Conservation (phyloP, 2,113 vertebrate genomes). For the Ammodramus savannarum region DNA sequence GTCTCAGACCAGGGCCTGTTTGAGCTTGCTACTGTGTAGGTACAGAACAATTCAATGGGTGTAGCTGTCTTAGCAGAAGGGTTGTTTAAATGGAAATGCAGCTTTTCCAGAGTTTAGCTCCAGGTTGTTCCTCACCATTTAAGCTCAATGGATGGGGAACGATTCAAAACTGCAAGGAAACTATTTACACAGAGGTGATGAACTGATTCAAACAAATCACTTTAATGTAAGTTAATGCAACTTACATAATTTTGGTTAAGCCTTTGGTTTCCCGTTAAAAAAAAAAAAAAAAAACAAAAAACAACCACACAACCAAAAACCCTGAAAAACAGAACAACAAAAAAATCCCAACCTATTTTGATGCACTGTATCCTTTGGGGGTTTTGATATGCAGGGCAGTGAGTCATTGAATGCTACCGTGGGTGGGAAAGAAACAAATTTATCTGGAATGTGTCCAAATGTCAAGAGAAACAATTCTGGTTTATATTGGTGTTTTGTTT, state of each 20-base stretch:
- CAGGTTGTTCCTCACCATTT: background rate
- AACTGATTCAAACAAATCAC: background rate
- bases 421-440: background rate
- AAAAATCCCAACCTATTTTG: background rate
- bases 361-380: background rate
- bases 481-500: background rate
- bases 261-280: background rate
- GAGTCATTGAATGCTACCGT: background rate
- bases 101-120: background rate
- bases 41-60: background rate
- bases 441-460: background rate
- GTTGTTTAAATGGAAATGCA: background rate
- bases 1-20: background rate
- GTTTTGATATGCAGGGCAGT: background rate
- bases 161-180: background rate
- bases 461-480: background rate
- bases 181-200: background rate
- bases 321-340: background rate
- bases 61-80: background rate
- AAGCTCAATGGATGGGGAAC: background rate
- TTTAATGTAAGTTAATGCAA: background rate
- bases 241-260: background rate
- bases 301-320: accelerated
- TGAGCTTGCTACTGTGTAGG: background rate
- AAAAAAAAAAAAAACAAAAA: too few species aligned